Evolutionary conservation across 2,113 vertebrate species (phyloP), one percentile per base, ranked within the genome.

Genomic region (Daubentonia madagascariensis): DNA sequence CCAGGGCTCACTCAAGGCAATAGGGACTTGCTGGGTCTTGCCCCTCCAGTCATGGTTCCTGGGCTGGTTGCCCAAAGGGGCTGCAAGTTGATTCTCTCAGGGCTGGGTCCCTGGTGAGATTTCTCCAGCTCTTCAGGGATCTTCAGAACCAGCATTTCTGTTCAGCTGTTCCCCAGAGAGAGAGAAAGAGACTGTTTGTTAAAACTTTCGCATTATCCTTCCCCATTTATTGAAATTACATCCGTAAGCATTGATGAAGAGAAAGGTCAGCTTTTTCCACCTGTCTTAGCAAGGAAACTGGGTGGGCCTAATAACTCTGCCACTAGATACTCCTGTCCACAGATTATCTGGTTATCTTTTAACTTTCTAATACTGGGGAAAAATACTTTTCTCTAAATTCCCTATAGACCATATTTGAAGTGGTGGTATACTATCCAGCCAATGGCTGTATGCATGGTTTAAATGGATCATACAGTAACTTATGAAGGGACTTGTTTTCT

Each of bases 21-120:
- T 61, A 90, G 94, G 59, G 80, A 98, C 92, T 80, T 89, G 95
- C 92, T 95, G 80, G 80, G 85, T 94, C 96, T 97, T 96, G 97
- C 76, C 92, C 85, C 43, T 85, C 23, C 79, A 88, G 80, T 76
- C 85, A 1, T 10, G n/a, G 8, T 59, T 92, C 86, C 73, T 2
- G 1, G 6, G 52, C 68, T 96, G 54, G 25, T 89, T 67, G 85
- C 94, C 93, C 96, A 45, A 13, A 57, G 54, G 85, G 83, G 10
- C 80, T 91, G 30, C 76, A 86, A 83, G 73, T 61, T 95, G 85
- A 91, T 70, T 96, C 91, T 98, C 96, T 22, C 10, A 81, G 96
- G 85, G 35, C 76, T 80, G 45, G n/a, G 70, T 96, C 57, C 30
- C 80, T 65, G 76, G 37, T 67, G 61, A 97, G 89, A 89, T 63